Evolutionary conservation across 1,140 invertebrate species (phyloP).

Genomic region (Zaprionus tsacasi): DNA sequence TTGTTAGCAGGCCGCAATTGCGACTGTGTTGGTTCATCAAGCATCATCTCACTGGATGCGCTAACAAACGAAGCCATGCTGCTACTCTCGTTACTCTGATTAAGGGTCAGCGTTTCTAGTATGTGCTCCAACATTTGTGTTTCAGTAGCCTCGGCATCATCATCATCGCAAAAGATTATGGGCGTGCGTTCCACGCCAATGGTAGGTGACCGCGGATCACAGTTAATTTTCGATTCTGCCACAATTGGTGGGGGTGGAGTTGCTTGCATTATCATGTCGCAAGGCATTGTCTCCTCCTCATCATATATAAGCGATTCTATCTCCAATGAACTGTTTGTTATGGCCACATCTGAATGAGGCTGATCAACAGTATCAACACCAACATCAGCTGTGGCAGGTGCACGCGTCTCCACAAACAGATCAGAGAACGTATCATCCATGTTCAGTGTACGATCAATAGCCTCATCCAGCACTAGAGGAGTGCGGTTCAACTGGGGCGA

Average conservation of each 20-base stretch:
- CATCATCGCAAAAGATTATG: constrained; percentile 83
- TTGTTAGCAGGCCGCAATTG: constrained; percentile 57
- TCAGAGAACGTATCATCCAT: constrained; percentile 79
- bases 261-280: constrained; percentile 40
- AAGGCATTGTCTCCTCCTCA: constrained; percentile 69
- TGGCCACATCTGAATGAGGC: constrained; percentile 30
- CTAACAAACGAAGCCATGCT: constrained; percentile 67
- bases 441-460: constrained; percentile 74
- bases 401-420: constrained; percentile 74
- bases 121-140: constrained; percentile 76
- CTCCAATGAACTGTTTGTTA: constrained; percentile 64
- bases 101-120: constrained; percentile 69
- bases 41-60: constrained; percentile 31
- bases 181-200: constrained; percentile 84
- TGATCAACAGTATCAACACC: background rate
- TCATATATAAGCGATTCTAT: constrained; percentile 63
- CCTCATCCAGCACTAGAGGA: constrained; percentile 82
- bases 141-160: constrained; percentile 67
- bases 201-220: constrained; percentile 85
- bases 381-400: constrained; percentile 11
- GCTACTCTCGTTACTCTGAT: constrained; percentile 66
- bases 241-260: constrained; percentile 39
- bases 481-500: constrained; percentile 85
- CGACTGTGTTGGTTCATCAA: constrained; percentile 22
- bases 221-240: background rate